Conservation (phyloP, 2,113 vertebrate species). For the Lasiurus cinereus region DNA sequence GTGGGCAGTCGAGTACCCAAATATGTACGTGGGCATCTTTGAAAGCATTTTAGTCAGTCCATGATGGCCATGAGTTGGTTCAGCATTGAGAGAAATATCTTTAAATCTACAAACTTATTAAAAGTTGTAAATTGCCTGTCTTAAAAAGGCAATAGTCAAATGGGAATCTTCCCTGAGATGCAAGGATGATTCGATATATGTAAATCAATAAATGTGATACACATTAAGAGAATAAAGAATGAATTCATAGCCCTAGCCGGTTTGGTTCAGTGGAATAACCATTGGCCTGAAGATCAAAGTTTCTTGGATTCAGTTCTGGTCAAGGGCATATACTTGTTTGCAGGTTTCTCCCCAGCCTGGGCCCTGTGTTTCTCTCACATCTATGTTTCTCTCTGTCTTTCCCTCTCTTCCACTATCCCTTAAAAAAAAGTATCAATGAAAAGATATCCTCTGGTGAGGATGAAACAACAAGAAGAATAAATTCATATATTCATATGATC, state of each 20-base stretch:
- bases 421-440: too few relatives aligned
- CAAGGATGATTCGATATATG: not conserved
- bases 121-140: not conserved
- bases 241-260: too few relatives aligned
- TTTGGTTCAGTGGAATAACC: too few relatives aligned
- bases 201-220: not conserved
- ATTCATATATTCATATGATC: not conserved
- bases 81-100: not conserved
- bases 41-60: not conserved
- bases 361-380: too few relatives aligned
- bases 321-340: too few relatives aligned
- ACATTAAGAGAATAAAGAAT: not conserved
- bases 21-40: not conserved
- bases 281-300: too few relatives aligned
- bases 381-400: too few relatives aligned
- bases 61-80: not conserved
- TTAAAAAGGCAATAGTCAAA: not conserved
- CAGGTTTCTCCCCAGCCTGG: too few relatives aligned
- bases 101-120: slow-evolving; percentile 15
- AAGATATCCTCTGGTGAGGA: too few relatives aligned
- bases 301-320: too few relatives aligned
- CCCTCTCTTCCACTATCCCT: too few relatives aligned
- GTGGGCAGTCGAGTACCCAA: not conserved
- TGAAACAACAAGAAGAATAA: not conserved
- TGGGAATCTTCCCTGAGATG: not conserved